Percentiles rank a stretch among this genome's conserved stretches.
Evolutionary conservation across 1,140 invertebrate genomes (phyloP).

Genomic region (Drosophila lini): DNA sequence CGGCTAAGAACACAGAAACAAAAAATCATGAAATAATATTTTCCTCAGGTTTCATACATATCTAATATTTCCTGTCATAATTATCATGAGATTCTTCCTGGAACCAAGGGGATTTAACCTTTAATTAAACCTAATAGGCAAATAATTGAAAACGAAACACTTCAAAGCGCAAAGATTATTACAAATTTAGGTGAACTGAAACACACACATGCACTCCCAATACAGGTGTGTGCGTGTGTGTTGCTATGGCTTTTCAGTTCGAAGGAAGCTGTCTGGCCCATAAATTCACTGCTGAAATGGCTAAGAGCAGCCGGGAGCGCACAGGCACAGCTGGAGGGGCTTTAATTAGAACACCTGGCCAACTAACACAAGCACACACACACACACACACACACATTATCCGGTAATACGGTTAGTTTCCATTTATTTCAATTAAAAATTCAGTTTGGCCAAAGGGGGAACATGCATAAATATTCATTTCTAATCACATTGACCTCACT

Average conservation of each 20-base stretch:
- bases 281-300: constrained; percentile 57
- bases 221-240: neutral
- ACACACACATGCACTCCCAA: neutral
- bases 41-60: no score
- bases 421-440: constrained; percentile 76
- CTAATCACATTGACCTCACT: constrained; percentile 54
- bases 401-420: constrained; percentile 53
- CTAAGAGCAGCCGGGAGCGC: constrained; percentile 10
- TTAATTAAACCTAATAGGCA: constrained; percentile 34
- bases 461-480: constrained; percentile 65
- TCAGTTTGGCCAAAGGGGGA: constrained; percentile 38
- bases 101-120: constrained; percentile 7
- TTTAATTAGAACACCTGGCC: constrained; percentile 65
- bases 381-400: constrained; percentile 15
- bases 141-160: constrained; percentile 56
- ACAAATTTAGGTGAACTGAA: constrained; percentile 27
- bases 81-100: neutral
- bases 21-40: no score
- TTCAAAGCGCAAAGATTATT: constrained; percentile 38
- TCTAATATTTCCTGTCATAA: neutral
- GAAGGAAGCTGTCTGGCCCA: constrained; percentile 37
- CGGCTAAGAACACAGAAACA: no score
- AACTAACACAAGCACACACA: constrained; percentile 13
- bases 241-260: constrained; percentile 16
- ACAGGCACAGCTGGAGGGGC: constrained; percentile 54